phyloP scores from a whole-genome alignment of 1,140 invertebrate species.

The Cotesia chilonis region DNA sequence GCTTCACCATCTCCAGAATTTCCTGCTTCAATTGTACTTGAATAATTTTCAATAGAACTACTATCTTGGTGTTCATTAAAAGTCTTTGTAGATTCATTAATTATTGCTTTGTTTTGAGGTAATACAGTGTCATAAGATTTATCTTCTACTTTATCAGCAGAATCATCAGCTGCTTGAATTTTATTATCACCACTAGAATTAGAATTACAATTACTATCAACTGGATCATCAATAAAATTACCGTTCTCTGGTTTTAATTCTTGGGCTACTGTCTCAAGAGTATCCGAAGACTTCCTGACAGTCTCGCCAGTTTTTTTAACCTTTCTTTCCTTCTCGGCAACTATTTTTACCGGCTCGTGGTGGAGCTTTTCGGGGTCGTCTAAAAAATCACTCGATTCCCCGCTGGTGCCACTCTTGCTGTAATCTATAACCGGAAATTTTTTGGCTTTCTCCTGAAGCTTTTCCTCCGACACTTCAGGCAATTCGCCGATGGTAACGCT shows the following conservation, averaged over 20 bases:
- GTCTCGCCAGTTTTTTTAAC: constrained; percentile 34
- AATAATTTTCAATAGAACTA: neutral
- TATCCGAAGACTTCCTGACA: constrained; percentile 25
- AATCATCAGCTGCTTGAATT: neutral
- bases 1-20: neutral
- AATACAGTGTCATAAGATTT: neutral
- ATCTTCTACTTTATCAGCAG: neutral
- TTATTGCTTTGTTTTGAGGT: constrained; percentile 8
- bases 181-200: neutral
- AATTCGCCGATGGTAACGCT: constrained; percentile 55
- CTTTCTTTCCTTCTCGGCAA: constrained; percentile 48
- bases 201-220: neutral
- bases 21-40: neutral
- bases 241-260: neutral
- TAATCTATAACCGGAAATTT: constrained; percentile 58
- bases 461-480: constrained; percentile 50
- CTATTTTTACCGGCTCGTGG: constrained; percentile 42
- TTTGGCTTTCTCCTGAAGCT: constrained; percentile 54
- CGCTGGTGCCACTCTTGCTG: constrained; percentile 43
- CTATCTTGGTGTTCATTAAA: neutral
- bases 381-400: constrained; percentile 44
- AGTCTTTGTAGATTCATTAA: neutral
- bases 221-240: neutral
- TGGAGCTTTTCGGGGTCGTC: constrained; percentile 43
- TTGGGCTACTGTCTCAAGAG: neutral